These are phyloP conservation scores for Microtus richardsoni DNA, from an alignment of 2,113 vertebrate genomes.

Conservation along the genomic window DNA sequence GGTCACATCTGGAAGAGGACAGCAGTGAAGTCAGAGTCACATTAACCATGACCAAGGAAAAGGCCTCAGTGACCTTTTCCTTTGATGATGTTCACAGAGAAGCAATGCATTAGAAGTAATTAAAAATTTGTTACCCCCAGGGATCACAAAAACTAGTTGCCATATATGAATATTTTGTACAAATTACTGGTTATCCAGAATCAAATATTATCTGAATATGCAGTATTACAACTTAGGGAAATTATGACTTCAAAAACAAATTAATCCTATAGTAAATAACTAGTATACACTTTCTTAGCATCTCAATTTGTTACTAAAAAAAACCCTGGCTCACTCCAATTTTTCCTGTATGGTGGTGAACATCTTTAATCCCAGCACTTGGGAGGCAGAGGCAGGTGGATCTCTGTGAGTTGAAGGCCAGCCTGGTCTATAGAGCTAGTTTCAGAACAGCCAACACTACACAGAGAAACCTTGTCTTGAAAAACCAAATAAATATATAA, in stretches of 20 bases:
- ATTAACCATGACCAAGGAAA: neutral
- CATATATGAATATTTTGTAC: slow-evolving; percentile 14
- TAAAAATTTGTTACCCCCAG: slow-evolving; percentile 64
- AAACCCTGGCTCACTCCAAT: slow-evolving; percentile 11
- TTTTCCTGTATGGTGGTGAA: neutral
- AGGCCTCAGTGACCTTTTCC: neutral
- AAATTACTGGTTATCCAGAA: slow-evolving; percentile 66
- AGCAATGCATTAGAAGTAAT: slow-evolving; percentile 60
- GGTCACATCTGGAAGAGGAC: neutral
- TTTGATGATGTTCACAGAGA: slow-evolving; percentile 43
- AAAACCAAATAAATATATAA: neutral
- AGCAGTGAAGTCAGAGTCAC: neutral
- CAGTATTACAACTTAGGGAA: slow-evolving; percentile 62
- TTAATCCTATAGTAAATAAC: slow-evolving; percentile 74
- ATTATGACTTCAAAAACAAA: slow-evolving; percentile 76
- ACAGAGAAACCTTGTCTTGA: neutral
- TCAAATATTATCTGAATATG: slow-evolving; percentile 61
- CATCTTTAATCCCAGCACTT: neutral
- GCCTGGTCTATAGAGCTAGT: neutral
- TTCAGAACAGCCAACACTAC: neutral
- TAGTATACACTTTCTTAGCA: slow-evolving; percentile 68
- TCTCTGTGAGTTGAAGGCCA: neutral
- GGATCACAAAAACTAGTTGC: slow-evolving; percentile 41
- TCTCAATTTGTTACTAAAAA: slow-evolving; percentile 73
- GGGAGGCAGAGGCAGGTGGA: neutral